phyloP scores from a whole-genome alignment of 1,140 invertebrate species.

The Reticulitermes speratus region DNA sequence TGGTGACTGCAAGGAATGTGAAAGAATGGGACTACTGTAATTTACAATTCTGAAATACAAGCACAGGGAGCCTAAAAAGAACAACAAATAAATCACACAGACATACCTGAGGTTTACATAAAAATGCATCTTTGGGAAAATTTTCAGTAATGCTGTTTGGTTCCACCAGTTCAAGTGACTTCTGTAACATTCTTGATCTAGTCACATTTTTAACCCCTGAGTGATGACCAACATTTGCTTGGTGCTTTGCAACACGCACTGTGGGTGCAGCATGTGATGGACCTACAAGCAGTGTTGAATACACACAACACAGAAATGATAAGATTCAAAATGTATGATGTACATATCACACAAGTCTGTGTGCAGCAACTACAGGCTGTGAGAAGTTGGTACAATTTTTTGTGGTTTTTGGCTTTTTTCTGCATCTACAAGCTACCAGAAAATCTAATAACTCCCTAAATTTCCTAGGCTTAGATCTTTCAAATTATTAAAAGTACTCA shows the following conservation, averaged over 20 bases:
- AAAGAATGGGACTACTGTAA: neutral
- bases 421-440: neutral
- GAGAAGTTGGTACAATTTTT: neutral
- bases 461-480: too few relatives aligned
- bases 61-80: neutral
- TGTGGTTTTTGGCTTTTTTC: neutral
- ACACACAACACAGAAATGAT: neutral
- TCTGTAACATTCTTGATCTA: neutral
- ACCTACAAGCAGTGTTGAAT: neutral
- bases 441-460: neutral
- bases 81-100: neutral
- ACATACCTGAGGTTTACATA: neutral
- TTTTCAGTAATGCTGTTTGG: neutral
- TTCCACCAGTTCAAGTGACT: neutral
- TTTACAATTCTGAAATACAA: neutral
- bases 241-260: neutral
- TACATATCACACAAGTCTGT: neutral
- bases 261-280: neutral
- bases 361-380: neutral
- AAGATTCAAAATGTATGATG: neutral
- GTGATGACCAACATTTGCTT: neutral
- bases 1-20: neutral
- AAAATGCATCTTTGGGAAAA: neutral
- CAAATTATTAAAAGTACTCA: too few relatives aligned
- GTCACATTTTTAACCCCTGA: constrained; percentile 1